Evolutionary conservation across 2,797 vertebrate genomes (phyloP).

Genomic region (Pangasius djambal): DNA sequence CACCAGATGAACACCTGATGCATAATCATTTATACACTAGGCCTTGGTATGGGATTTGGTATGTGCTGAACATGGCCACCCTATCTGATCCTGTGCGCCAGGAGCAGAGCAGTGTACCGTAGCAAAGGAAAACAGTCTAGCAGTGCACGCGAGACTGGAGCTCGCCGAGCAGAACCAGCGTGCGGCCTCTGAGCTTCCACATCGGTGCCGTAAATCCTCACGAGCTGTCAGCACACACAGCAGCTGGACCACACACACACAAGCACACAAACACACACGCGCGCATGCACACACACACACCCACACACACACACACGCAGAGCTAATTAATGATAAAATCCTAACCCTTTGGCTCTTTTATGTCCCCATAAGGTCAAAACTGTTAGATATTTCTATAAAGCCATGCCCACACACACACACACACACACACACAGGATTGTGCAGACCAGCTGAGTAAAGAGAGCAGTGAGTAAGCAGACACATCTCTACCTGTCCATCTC

Average conservation of each 20-base stretch:
- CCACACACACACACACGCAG: not conserved
- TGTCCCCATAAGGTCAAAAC: not conserved
- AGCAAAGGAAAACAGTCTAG: conserved; percentile 58
- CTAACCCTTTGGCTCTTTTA: not conserved
- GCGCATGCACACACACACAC: conserved; percentile 26
- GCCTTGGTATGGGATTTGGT: not conserved
- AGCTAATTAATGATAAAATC: conserved; percentile 17
- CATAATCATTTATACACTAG: not conserved
- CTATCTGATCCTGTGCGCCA: conserved; percentile 59
- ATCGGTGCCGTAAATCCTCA: conserved; percentile 54
- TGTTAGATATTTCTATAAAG: not conserved
- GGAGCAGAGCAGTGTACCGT: conserved; percentile 58
- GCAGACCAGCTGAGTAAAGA: conserved; percentile 50
- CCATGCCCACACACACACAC: conserved; percentile 3
- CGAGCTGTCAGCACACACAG: conserved; percentile 44
- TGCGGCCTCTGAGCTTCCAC: conserved; percentile 40
- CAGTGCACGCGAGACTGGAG: conserved; percentile 47
- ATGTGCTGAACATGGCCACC: conserved; percentile 15
- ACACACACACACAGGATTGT: conserved; percentile 12
- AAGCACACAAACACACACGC: conserved; percentile 15
- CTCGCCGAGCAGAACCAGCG: conserved; percentile 34
- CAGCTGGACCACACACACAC: conserved; percentile 56
- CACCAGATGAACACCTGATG: conserved; percentile 15
- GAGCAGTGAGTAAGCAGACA: not conserved
- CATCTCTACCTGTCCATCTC: not conserved